Base-by-base conservation (phyloP, 1,140 invertebrate genomes). In the Achroia grisella region DNA sequence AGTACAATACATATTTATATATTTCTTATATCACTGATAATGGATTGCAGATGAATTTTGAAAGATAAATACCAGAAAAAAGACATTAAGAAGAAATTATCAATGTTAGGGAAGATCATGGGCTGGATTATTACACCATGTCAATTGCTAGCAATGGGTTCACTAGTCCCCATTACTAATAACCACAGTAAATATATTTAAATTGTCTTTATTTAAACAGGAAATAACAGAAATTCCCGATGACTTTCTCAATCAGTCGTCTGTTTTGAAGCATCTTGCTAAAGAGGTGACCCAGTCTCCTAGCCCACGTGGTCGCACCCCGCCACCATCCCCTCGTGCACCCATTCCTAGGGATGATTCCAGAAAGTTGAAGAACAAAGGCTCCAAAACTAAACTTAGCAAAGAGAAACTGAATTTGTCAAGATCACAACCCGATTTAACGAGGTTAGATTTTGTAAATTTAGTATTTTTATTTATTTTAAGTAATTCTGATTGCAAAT, bases 211-310 rank as follows among this genome's bases (percentile, higher is more conserved):
- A 11, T 23, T 23, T 23, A 23, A 28, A 39, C 89, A 93, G 80
- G 93, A 94, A 86, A 92, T 95, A 54, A 94, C 91, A 1, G 93
- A 94, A 71, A 95, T 95, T 66, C 93, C 94, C 10, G 92, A 94
- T 67, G 93, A 95, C 84, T 95, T 94, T 71, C 86, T 95, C 1
- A 93, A 90, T 75, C 93, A 95, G 59, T 94, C 93, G 10, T 88
- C 92, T 68, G 93, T 95, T n/a, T 74, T 96, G 52, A 96, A 96
- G 81, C 94, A 95, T 82, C 86, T 95, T 41, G 93, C 93, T 1
- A 94, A 94, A 80, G 93, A 94, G 80, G 92, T 94, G 5, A 93
- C 88, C 4, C 86, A 87, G 54, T 87, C 86, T 32, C 86, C 88
- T 1, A 69, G 85, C 4, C 86, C 88, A 0, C 85, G 85, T 4